phyloP scores from a whole-genome alignment of 2,797 vertebrate genomes.

The Galagoides demidoff region DNA sequence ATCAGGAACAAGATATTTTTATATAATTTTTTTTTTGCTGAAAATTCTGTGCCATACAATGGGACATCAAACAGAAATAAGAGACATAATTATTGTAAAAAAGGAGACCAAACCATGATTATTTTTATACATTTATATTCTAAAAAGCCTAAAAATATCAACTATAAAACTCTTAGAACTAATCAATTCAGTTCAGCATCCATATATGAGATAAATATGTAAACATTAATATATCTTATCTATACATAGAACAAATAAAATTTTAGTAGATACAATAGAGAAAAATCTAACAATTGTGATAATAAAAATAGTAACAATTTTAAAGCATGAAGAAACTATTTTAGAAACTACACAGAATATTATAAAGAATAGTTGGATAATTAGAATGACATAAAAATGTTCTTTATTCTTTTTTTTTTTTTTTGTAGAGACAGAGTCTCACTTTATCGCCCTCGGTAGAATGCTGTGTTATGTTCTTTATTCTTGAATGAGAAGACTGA shows the following conservation, averaged over 20 bases:
- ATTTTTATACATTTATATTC: background rate
- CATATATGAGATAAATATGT: background rate
- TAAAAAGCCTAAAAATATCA: constrained; percentile 22
- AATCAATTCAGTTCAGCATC: background rate
- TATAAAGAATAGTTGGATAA: constrained; percentile 4
- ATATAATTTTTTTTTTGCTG: constrained; percentile 5
- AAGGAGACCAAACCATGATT: constrained; percentile 11
- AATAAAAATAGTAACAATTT: constrained; percentile 11
- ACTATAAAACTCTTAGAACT: constrained; percentile 16
- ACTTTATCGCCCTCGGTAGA: no score
- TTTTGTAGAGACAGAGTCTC: no score
- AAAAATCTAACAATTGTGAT: background rate
- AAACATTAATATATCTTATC: constrained; percentile 15
- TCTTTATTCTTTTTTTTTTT: background rate
- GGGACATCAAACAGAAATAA: constrained; percentile 24
- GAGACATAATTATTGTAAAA: background rate
- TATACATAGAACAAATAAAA: background rate
- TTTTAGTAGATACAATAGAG: background rate
- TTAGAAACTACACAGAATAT: background rate
- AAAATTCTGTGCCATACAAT: constrained; percentile 10
- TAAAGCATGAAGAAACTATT: background rate
- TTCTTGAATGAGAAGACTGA: background rate
- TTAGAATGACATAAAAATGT: background rate
- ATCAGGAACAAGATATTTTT: constrained; percentile 25
- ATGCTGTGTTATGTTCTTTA: background rate